Percentiles rank a stretch among this genome's conserved stretches.
Evolutionary conservation across 2,797 vertebrate species (phyloP).

Genomic region (Pitangus sulphuratus): DNA sequence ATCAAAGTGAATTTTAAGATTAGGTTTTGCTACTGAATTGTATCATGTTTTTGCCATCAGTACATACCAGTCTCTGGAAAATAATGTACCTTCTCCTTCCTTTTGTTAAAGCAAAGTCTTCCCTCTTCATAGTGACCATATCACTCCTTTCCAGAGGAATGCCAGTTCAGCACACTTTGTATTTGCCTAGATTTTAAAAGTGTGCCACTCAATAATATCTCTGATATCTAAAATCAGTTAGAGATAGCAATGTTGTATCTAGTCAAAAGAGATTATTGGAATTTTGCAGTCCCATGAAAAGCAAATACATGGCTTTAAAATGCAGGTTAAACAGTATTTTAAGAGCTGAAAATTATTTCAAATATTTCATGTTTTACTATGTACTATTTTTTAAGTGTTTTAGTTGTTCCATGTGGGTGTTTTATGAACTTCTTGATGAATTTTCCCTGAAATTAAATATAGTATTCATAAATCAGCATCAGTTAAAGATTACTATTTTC

Average conservation of each 20-base stretch:
- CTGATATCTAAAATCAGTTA: background rate
- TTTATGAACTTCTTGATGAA: background rate
- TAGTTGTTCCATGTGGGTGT: background rate
- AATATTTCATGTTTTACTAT: background rate
- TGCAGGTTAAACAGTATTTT: background rate
- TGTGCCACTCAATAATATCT: background rate
- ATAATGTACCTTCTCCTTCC: background rate
- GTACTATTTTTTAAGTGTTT: background rate
- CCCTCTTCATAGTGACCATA: background rate
- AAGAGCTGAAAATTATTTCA: background rate
- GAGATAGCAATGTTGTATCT: background rate
- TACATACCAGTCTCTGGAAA: background rate
- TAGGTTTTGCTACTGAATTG: background rate
- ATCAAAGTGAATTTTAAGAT: conserved; percentile 9
- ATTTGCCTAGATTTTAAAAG: background rate
- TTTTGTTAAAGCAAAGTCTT: conserved; percentile 14
- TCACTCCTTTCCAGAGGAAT: background rate
- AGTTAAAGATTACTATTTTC: background rate
- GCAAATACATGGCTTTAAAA: background rate
- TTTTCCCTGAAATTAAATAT: background rate
- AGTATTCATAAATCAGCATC: background rate
- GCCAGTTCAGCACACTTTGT: background rate
- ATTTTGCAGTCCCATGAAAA: background rate
- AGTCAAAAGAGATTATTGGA: background rate
- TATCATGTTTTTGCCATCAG: background rate